A percentile compares a stretch with the other conserved stretches of the same genome.
Evolutionary conservation across 2,797 vertebrate genomes (phyloP).

Genomic region (Threskiornis aethiopicus): DNA sequence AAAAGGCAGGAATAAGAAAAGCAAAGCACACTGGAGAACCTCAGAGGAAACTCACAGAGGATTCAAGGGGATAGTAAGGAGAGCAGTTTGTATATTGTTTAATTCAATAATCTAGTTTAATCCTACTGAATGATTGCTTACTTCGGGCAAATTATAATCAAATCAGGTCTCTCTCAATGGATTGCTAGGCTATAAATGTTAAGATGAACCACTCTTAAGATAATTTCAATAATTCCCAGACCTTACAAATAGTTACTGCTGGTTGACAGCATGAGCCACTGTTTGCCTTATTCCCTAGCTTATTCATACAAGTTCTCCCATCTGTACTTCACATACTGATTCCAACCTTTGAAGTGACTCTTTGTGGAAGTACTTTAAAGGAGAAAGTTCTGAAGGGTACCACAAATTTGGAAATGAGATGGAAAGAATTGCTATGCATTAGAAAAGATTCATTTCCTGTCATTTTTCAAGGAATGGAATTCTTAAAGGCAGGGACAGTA

Average conservation of each 20-base stretch:
- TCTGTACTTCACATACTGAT: not conserved
- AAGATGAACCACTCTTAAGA: not conserved
- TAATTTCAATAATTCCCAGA: not conserved
- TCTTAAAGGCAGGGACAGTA: not conserved
- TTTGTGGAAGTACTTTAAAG: not conserved
- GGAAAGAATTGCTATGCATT: not conserved
- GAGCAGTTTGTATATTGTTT: not conserved
- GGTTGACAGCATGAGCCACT: not conserved
- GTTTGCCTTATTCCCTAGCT: not conserved
- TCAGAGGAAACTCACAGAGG: not conserved
- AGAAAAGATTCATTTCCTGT: not conserved
- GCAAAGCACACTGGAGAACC: not conserved
- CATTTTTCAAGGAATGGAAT: not conserved
- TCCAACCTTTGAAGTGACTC: not conserved
- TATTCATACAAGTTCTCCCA: not conserved
- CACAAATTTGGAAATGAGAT: not conserved
- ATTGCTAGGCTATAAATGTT: not conserved
- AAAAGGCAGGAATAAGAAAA: not conserved
- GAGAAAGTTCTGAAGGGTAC: not conserved
- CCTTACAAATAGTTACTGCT: not conserved
- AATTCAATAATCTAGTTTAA: slow-evolving; percentile 14
- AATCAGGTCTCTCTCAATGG: not conserved
- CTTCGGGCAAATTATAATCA: not conserved
- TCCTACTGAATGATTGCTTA: not conserved
- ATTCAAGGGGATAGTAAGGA: not conserved